phyloP scores from a whole-genome alignment of 2,888 invertebrate genomes.

The Anthophora plumipes region DNA sequence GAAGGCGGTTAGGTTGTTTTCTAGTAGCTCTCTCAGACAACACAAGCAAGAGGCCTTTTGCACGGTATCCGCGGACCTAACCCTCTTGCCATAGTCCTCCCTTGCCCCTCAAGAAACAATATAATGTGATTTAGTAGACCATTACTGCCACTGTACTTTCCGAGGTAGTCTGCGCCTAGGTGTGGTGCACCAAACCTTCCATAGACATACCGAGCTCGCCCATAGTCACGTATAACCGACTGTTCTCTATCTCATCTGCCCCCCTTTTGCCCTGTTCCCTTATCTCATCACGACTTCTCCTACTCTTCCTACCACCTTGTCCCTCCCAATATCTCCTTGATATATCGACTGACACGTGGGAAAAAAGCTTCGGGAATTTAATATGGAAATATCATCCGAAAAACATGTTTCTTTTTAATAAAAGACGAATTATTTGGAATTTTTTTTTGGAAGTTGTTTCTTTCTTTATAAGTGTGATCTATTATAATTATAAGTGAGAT shows the following conservation, averaged over 20 bases:
- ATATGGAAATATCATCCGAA: not conserved
- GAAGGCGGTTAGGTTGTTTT: conserved; percentile 50
- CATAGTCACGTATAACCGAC: conserved; percentile 74
- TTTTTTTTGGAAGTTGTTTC: no score
- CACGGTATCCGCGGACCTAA: conserved; percentile 46
- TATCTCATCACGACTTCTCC: conserved; percentile 16
- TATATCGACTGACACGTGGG: conserved; percentile 18
- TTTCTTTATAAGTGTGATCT: no score
- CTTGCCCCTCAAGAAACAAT: conserved; percentile 80
- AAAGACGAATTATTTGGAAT: no score
- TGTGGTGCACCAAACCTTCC: conserved; percentile 73
- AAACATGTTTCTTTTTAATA: no score
- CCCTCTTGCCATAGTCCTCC: conserved; percentile 63
- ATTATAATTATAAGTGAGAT: no score
- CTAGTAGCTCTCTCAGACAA: conserved; percentile 57
- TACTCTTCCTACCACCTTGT: conserved; percentile 1
- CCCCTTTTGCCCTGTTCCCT: conserved; percentile 17
- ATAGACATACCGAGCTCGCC: conserved; percentile 67
- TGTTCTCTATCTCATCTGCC: conserved; percentile 71
- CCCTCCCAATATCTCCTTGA: conserved; percentile 41
- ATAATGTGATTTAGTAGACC: conserved; percentile 83
- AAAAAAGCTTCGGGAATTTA: conserved; percentile 15
- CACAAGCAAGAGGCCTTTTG: conserved; percentile 55
- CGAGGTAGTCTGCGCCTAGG: conserved; percentile 73
- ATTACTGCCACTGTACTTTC: conserved; percentile 82